Conservation (phyloP, 2,888 invertebrate genomes). For the Liodrosophila aerea region DNA sequence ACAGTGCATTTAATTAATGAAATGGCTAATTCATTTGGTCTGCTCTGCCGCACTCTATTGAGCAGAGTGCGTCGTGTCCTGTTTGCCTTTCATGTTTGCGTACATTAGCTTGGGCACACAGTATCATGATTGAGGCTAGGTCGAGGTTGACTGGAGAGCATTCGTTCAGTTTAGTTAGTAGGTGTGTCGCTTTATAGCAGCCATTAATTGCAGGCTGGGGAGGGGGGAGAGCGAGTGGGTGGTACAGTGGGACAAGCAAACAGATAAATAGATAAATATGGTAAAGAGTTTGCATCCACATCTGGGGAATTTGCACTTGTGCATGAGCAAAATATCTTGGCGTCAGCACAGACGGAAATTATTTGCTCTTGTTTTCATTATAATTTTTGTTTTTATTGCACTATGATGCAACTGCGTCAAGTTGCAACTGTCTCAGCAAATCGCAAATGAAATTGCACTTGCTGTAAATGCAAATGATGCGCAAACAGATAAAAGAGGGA, state of each 20-base stretch:
- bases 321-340: no score
- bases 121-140: background rate
- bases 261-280: background rate
- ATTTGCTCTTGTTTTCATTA: no score
- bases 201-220: no score
- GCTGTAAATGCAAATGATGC: slow-evolving; percentile 23
- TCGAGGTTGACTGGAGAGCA: no score
- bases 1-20: slow-evolving; percentile 43
- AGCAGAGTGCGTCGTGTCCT: slow-evolving; percentile 15
- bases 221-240: no score
- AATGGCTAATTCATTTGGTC: slow-evolving; percentile 15
- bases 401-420: slow-evolving; percentile 33
- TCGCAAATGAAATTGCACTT: slow-evolving; percentile 41
- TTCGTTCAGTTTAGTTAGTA: background rate
- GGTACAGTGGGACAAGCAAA: background rate
- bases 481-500: slow-evolving; percentile 17
- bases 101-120: slow-evolving; percentile 33
- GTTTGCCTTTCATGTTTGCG: slow-evolving; percentile 38
- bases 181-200: slow-evolving; percentile 16
- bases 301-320: background rate
- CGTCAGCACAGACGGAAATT: no score
- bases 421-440: slow-evolving; percentile 39
- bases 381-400: slow-evolving; percentile 4
- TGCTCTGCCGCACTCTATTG: slow-evolving; percentile 15
- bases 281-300: background rate